Conservation (phyloP, 2,797 vertebrate species). For the Heterohyrax brucei region DNA sequence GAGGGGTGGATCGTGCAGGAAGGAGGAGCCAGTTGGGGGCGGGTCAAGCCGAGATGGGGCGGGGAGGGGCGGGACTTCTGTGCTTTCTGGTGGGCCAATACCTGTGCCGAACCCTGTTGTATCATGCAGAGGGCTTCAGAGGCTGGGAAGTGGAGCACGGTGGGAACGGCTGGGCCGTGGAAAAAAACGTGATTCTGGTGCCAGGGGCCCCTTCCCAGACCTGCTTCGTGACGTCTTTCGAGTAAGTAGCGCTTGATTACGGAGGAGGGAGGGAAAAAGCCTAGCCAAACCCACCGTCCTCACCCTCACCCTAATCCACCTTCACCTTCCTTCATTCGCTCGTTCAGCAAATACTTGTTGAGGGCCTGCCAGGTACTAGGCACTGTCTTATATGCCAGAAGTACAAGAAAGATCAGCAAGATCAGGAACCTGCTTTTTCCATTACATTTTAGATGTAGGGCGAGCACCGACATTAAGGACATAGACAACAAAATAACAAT, state of each 20-base stretch:
- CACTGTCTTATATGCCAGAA: slow-evolving; percentile 21
- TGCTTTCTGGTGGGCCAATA: background rate
- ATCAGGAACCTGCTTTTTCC: background rate
- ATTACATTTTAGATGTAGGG: slow-evolving; percentile 41
- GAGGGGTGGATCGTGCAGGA: background rate
- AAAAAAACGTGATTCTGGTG: slow-evolving; percentile 72
- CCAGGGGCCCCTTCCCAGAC: slow-evolving; percentile 85
- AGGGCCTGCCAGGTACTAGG: background rate
- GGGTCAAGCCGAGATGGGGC: no score
- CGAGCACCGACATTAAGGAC: background rate
- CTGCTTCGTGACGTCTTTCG: slow-evolving; percentile 86
- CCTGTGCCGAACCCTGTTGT: background rate
- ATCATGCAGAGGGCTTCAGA: slow-evolving; percentile 74
- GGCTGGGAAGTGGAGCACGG: slow-evolving; percentile 82
- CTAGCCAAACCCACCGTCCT: background rate
- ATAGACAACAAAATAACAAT: background rate
- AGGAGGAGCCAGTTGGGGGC: background rate
- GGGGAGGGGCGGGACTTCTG: no score
- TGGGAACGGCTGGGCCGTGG: slow-evolving; percentile 81
- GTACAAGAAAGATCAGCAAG: background rate
- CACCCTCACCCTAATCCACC: background rate
- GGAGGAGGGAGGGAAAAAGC: background rate
- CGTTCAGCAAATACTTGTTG: background rate
- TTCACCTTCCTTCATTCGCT: background rate
- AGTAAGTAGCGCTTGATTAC: slow-evolving; percentile 73